These are phyloP conservation scores for Varecia variegata DNA, from an alignment of 2,797 vertebrate genomes.

Conservation along the genomic window DNA sequence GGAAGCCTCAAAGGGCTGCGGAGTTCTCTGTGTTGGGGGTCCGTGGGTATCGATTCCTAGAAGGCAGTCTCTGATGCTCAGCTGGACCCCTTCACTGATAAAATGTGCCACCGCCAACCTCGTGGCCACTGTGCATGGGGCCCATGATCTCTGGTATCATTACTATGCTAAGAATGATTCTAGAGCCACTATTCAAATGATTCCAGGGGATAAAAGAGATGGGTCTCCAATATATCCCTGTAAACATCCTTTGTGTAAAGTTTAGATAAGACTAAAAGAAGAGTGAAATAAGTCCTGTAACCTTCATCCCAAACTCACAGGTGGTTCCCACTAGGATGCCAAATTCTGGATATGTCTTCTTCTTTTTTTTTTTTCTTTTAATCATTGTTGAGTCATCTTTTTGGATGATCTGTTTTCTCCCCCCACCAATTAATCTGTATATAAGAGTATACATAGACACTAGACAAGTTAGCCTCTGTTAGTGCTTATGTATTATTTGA, in stretches of 20 bases:
- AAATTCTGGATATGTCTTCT: background rate
- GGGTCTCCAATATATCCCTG: background rate
- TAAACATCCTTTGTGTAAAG: background rate
- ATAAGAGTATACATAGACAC: background rate
- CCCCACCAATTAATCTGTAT: background rate
- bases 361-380: background rate
- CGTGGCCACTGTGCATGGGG: background rate
- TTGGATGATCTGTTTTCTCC: background rate
- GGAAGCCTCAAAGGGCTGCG: accelerated
- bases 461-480: background rate
- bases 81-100: background rate
- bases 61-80: background rate
- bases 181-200: background rate
- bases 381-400: background rate
- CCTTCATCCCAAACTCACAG: background rate
- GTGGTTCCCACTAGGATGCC: background rate
- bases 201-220: background rate
- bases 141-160: background rate
- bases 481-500: background rate
- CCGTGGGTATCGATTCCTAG: background rate
- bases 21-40: background rate
- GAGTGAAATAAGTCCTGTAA: background rate
- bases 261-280: background rate
- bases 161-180: background rate
- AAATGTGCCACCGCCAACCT: background rate